Evolutionary conservation across 1,140 invertebrate genomes (phyloP).

Genomic region (Brachionus rotundiformis): DNA sequence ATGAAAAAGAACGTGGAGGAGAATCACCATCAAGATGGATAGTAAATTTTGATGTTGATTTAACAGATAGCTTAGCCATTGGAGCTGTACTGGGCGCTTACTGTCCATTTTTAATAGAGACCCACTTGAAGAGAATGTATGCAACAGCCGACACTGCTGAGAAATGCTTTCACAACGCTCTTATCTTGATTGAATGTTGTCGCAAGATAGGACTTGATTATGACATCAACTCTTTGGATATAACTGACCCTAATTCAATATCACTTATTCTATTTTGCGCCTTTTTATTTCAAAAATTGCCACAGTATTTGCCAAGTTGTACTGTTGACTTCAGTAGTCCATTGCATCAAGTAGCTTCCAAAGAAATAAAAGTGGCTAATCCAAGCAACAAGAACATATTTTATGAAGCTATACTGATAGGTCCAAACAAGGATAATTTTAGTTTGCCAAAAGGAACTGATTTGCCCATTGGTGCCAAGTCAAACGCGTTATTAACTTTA

Average conservation of each 20-base stretch:
- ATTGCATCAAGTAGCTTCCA: slow-evolving; percentile 58
- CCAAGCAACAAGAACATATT: slow-evolving; percentile 60
- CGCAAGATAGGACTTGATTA: slow-evolving; percentile 59
- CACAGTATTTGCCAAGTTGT: slow-evolving; percentile 61
- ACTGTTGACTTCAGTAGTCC: slow-evolving; percentile 60
- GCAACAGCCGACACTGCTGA: slow-evolving; percentile 60
- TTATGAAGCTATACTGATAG: slow-evolving; percentile 61
- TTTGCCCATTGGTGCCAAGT: slow-evolving; percentile 58
- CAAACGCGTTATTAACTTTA: slow-evolving; percentile 57
- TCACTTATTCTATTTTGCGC: slow-evolving; percentile 59
- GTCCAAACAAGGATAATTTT: slow-evolving; percentile 60
- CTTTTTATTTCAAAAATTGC: slow-evolving; percentile 60
- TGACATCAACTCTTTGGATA: slow-evolving; percentile 64
- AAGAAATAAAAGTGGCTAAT: slow-evolving; percentile 62
- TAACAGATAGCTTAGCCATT: slow-evolving; percentile 63
- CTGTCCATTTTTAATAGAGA: slow-evolving; percentile 62
- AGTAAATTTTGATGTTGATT: slow-evolving; percentile 65
- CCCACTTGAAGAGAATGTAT: slow-evolving; percentile 62
- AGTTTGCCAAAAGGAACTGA: slow-evolving; percentile 58
- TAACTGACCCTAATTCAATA: slow-evolving; percentile 64
- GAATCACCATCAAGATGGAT: slow-evolving; percentile 62
- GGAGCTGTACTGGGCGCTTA: slow-evolving; percentile 61
- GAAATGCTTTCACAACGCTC: slow-evolving; percentile 64
- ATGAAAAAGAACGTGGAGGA: slow-evolving; percentile 57
- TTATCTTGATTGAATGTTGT: slow-evolving; percentile 55